Evolutionary conservation across 2,113 vertebrate species (phyloP), one percentile per base, ranked within the genome.

Genomic region (Corvus hawaiiensis): DNA sequence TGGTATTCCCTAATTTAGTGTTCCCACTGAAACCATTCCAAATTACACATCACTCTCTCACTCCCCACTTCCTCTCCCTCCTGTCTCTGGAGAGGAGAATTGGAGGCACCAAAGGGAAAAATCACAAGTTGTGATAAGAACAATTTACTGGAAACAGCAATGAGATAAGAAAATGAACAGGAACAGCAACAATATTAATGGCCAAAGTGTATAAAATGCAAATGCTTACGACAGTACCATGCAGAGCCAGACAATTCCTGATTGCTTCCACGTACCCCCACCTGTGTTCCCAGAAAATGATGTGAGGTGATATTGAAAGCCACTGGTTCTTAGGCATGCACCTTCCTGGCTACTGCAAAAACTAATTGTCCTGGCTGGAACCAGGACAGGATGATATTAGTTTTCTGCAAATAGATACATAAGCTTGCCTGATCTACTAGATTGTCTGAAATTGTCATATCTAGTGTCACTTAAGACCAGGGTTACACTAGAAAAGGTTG

Each of bases 71-170:
- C 33, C 15, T 69, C 23, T 78, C 18, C 27, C 8, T 69, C 39
- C 28, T 39, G n/a, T 54, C 48, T 54, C 15, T 51, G 26, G 49
- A 35, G 49, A 46, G 28, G 24, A 55, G n/a, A 39, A 41, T 5
- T 71, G n/a, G 20, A 55, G 56, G 41, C 7, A 41, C 26, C 41
- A 56, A 56, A 72, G n/a, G 30, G 56, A 63, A 63, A 79, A 72
- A 49, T 49, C 30, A 22, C 0, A 0, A 21, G n/a, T 27, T 55
- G 13, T 4, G 14, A 9, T 28, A 39, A 56, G 67, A 56, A 22
- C 17, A 56, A 35, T 64, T 41, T 55, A 48, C 20, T 56, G 43
- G 16, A 79, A 72, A 11, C 21, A 49, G 13, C 58, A 71, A n/a
- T 9, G 32, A 73, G 35, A 64, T 35, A 26, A 72, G 26, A 64